Base-by-base conservation (phyloP, 2,888 invertebrate species). In the Drosophila leonis region DNA sequence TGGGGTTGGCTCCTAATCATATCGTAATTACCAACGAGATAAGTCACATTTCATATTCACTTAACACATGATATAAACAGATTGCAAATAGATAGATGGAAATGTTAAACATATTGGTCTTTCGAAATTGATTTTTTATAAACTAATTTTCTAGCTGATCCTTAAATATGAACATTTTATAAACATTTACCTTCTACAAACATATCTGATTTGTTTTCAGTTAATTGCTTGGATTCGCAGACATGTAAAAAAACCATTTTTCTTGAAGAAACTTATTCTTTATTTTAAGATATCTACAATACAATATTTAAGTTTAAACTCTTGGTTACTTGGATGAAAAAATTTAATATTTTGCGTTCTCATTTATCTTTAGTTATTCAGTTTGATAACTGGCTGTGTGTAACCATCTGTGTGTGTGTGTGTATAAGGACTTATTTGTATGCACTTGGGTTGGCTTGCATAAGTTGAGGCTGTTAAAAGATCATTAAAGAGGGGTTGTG, bases 401-500 rank as follows among this genome's bases (percentile, higher is more conserved):
- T 24, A 4, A 24, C 2, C 24, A 24, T n/a, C n/a, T n/a, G 24
- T 27, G 48, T 27, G 15, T 5, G 41, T 4, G 37, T 39, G 9
- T 13, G 31, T 12, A 24, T 8, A 33, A 13, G 24, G 13, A 13
- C 0, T 9, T 27, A 15, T 15, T 46, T 46, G 8, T 46, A 7
- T 29, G 37, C n/a, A 10, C 20, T 52, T 18, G 24, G 13, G n/a
- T 42, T 27, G 33, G 31, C 12, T 10, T 20, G 39, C 12, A 20
- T 37, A 15, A 63, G 24, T 51, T 42, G 20, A 8, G 33, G 35
- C 44, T 62, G 69, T 52, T 64, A 59, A 35, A 59, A 55, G 59
- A 69, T 63, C 65, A 76, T 84, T 73, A 56, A 51, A 18, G 24
- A 29, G 29, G 48, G 55, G n/a, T 12, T n/a, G 18, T 15, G 15